Conservation (phyloP, 2,888 invertebrate genomes). For the Belgica antarctica region DNA sequence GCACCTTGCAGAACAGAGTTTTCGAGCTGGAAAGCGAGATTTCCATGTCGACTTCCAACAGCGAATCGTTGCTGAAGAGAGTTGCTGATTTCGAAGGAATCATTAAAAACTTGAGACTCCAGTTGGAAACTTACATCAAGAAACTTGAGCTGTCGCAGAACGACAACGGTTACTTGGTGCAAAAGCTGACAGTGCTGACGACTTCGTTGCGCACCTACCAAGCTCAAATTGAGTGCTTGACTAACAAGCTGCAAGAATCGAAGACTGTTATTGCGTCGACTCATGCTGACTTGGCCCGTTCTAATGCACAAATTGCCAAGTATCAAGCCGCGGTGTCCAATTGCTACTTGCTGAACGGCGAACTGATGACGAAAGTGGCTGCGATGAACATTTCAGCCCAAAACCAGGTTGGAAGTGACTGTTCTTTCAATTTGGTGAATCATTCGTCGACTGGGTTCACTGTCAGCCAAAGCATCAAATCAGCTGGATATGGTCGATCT, state of each 20-base stretch:
- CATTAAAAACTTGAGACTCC: conserved; percentile 19
- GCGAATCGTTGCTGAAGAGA: conserved; percentile 12
- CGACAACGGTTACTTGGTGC: conserved; percentile 31
- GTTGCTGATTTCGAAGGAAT: conserved; percentile 20
- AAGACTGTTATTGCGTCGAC: conserved; percentile 18
- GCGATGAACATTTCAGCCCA: not conserved
- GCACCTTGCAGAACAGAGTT: conserved; percentile 11
- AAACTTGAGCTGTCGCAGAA: conserved; percentile 1
- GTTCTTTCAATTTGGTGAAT: conserved; percentile 8
- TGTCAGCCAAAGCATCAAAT: not conserved
- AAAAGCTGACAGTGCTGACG: conserved; percentile 16
- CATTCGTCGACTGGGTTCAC: not conserved
- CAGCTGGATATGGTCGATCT: not conserved
- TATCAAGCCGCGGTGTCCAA: conserved; percentile 28
- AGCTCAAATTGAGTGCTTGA: conserved; percentile 16
- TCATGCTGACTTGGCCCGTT: not conserved
- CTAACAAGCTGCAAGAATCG: conserved; percentile 3
- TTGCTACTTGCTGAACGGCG: conserved; percentile 30
- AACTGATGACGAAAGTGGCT: conserved; percentile 38
- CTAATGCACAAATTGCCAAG: conserved; percentile 25
- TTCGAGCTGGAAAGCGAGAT: conserved; percentile 25
- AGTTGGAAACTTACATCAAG: conserved; percentile 29
- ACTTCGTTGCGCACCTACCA: conserved; percentile 13
- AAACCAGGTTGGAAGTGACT: conserved; percentile 11
- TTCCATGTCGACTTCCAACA: not conserved